phyloP scores from a whole-genome alignment of 2,888 invertebrate species.

The Abrostola tripartita region DNA sequence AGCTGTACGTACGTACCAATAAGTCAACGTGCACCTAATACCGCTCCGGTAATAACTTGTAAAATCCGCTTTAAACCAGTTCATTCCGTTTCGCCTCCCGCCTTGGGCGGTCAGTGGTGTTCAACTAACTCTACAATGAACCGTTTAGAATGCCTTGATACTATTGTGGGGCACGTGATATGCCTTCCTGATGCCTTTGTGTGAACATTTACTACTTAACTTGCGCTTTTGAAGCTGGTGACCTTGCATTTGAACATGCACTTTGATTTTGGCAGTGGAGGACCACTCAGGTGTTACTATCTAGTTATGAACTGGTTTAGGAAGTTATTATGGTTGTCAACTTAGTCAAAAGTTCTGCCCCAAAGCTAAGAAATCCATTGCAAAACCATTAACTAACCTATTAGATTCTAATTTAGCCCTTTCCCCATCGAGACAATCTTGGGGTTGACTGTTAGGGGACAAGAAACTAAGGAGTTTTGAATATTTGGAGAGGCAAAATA shows the following conservation, averaged over 20 bases:
- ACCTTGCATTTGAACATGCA: too few species aligned
- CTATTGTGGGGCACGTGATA: constrained; percentile 36
- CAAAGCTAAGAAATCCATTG: neutral
- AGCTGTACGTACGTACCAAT: neutral
- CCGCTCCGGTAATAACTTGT: constrained; percentile 48
- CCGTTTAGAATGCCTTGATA: constrained; percentile 39
- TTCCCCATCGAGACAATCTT: constrained; percentile 22
- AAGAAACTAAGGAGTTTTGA: constrained; percentile 16
- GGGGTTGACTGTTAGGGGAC: neutral
- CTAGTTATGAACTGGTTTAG: neutral
- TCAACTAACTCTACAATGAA: constrained; percentile 42
- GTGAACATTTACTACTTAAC: constrained; percentile 9
- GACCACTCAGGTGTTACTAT: neutral
- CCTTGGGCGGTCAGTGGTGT: constrained; percentile 39
- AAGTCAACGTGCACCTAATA: constrained; percentile 39
- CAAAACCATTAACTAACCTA: constrained; percentile 28
- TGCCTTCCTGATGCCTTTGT: constrained; percentile 19
- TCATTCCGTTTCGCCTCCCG: constrained; percentile 34
- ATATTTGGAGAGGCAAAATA: too few species aligned
- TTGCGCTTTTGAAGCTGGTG: neutral
- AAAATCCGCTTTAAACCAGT: constrained; percentile 39
- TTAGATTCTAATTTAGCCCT: constrained; percentile 36
- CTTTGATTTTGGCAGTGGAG: neutral
- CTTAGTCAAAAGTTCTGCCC: too few species aligned
- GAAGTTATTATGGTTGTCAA: too few species aligned